Evolutionary conservation across 2,888 invertebrate species (phyloP), one percentile per base, ranked within the genome.

Genomic region (Furcula furcula): DNA sequence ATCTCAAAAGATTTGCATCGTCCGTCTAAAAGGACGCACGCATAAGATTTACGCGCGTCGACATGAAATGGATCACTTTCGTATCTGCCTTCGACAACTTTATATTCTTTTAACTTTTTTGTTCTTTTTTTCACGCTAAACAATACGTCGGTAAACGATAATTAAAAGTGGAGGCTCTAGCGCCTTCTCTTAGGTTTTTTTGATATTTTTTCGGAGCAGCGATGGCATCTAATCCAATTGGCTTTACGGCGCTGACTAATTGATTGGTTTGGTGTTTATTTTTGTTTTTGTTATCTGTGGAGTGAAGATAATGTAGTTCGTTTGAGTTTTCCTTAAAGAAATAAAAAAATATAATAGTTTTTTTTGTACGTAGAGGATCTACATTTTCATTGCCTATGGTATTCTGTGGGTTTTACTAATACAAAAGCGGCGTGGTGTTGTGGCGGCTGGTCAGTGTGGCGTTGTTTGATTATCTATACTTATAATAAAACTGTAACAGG

Each of bases 131-230:
- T 54, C 39, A 44, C 53, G 42, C 58, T 53, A 76, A 76, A 79
- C 80, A 79, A 75, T 74, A 58, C 71, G 69, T 61, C 75, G 73
- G 79, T 78, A 75, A 75, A 73, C 70, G 77, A 75, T 84, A 79
- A 82, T 84, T 85, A 84, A 83, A 79, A 82, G 69, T 70, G 65
- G 74, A 69, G 66, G 63, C 61, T 65, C 56, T 56, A 67, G 67
- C 72, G 69, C 67, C 67, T 70, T 59, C 67, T 22, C 19, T 27
- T 32, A 45, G 7, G 35, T 71, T 68, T 61, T 51, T 60, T 60
- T 14, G 36, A 44, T 18, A 28, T 46, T 48, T 42, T 69, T 75
- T 69, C 73, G 64, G 59, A 61, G 39, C 44, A 34, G 23, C 40
- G 22, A 21, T 45, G 55, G 61, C 59, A 66, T 72, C 58, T 71